These are phyloP conservation scores for Ceyx cyanopectus DNA, from an alignment of 2,113 vertebrate species.

Conservation along the genomic window DNA sequence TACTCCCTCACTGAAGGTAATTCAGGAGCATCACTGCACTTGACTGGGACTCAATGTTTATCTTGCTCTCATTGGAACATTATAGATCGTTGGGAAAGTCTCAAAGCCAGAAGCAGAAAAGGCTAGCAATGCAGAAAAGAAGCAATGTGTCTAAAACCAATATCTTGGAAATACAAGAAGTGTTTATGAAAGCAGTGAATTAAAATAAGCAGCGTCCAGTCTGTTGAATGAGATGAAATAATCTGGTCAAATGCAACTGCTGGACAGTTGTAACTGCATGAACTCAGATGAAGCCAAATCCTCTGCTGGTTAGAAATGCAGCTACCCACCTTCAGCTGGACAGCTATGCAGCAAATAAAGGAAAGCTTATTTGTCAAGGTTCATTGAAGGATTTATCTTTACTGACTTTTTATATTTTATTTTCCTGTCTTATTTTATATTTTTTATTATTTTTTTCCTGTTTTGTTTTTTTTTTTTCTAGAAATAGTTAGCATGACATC, in stretches of 20 bases:
- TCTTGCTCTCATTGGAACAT: background rate
- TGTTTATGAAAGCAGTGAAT: background rate
- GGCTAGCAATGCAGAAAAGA: rapidly evolving
- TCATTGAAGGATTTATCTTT: background rate
- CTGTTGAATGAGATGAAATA: background rate
- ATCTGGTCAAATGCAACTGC: background rate
- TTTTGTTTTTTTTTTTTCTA: background rate
- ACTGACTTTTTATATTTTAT: background rate
- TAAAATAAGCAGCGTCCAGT: background rate
- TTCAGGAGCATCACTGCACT: background rate
- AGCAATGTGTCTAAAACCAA: background rate
- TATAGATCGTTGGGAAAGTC: background rate
- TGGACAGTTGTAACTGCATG: conserved; percentile 2
- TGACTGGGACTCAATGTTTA: background rate
- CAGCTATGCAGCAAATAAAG: conserved; percentile 25
- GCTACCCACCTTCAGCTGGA: conserved; percentile 60
- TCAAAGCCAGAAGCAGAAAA: background rate
- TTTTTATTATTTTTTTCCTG: background rate
- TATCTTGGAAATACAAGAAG: background rate
- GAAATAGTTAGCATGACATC: conserved; percentile 18
- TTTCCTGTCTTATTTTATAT: background rate
- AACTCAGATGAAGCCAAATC: conserved; percentile 60
- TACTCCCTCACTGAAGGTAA: background rate
- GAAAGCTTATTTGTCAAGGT: conserved; percentile 51
- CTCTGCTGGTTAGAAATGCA: conserved; percentile 65